Conservation (phyloP, 2,888 invertebrate species). For the Sesia bembeciformis region DNA sequence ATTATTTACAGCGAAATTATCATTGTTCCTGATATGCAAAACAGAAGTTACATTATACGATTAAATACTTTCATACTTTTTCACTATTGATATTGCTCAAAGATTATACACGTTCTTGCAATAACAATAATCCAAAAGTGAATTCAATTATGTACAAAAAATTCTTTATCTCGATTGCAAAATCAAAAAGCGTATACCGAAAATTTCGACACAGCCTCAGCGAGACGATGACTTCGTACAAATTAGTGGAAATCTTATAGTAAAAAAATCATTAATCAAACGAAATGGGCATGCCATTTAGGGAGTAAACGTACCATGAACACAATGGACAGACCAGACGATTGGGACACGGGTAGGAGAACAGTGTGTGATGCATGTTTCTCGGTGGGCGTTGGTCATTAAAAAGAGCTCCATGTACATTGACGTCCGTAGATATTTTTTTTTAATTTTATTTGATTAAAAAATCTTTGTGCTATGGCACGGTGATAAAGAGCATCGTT, state of each 20-base stretch:
- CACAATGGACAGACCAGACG: constrained; percentile 39
- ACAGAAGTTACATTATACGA: too few relatives aligned
- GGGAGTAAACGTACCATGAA: constrained; percentile 51
- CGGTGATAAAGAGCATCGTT: too few relatives aligned
- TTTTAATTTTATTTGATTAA: too few relatives aligned
- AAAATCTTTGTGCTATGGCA: too few relatives aligned
- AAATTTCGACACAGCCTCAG: constrained; percentile 16
- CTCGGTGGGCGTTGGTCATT: background rate
- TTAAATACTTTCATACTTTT: too few relatives aligned
- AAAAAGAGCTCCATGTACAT: too few relatives aligned
- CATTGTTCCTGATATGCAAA: too few relatives aligned
- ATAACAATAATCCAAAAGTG: too few relatives aligned
- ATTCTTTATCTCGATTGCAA: background rate
- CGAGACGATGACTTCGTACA: constrained; percentile 22
- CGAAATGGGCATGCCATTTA: constrained; percentile 39
- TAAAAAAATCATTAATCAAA: constrained; percentile 60
- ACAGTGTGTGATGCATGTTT: background rate
- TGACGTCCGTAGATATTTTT: too few relatives aligned
- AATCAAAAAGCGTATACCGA: background rate
- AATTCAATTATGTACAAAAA: background rate
- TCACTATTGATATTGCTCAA: too few relatives aligned
- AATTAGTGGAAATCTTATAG: constrained; percentile 53
- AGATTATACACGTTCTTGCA: too few relatives aligned
- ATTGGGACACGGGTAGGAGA: constrained; percentile 10
- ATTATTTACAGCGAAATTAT: too few relatives aligned